Base-by-base conservation (phyloP, 2,888 invertebrate genomes). In the Drosophila pegasa region DNA sequence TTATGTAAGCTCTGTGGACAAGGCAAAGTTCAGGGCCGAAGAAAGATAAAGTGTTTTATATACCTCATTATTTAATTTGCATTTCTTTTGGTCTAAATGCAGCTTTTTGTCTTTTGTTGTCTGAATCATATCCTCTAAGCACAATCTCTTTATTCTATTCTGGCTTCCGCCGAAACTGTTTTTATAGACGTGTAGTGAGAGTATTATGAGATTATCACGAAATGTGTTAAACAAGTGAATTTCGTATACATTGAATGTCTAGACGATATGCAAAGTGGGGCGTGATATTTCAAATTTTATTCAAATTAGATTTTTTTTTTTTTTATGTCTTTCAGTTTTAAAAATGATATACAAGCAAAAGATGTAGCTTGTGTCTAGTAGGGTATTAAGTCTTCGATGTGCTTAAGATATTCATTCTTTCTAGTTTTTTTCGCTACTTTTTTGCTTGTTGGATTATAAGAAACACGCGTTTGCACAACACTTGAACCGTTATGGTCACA, bases 401-500 rank as follows among this genome's bases (percentile, higher is more conserved):
- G 29, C 14, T 2, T 1, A 9, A 48, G 12, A 12, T 37, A 5
- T 35, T 27, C 8, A 3, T 52, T 52, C 27, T 38, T 25, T 27
- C 1, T 16, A 5, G 3, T n/a, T 25, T 27, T 16, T 27, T 38
- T 27, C 12, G 27, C 16, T 27, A 33, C 33, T 8, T 22, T 63
- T 40, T 47, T 55, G 16, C n/a, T 62, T 41, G 56, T 50, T 38
- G 66, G 54, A 38, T 64, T 48, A 41, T 31, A 63, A 51, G 5
- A 60, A 50, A 72, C 69, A 73, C 71, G 76, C 71, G 63, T 55
- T 63, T 40, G 31, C 66, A 37, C 29, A 58, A 63, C 67, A 78
- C 73, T 59, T 61, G 20, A 62, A 57, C 67, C 40, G 51, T 72
- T 75, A 78, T 72, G 74, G 77, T 52, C 59, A 58, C 52, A 73